A percentile compares a stretch with the other conserved stretches of the same genome.
Conservation (phyloP, 2,797 vertebrate genomes). For the Crax fasciolata region DNA sequence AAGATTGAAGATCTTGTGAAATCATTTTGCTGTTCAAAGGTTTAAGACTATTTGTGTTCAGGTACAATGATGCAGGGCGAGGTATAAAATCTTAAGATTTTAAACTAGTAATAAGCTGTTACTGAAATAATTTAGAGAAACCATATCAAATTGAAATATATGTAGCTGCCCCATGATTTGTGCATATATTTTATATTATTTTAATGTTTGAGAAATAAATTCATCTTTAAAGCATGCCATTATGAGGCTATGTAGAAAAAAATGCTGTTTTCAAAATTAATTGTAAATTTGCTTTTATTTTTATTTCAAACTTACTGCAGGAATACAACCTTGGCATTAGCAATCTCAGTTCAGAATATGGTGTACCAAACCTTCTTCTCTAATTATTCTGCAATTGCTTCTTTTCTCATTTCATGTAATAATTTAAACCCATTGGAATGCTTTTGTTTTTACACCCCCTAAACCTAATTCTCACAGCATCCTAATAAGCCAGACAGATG, state of each 20-base stretch:
- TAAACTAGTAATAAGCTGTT: background rate
- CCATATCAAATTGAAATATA: background rate
- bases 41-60: background rate
- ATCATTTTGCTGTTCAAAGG: background rate
- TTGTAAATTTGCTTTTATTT: background rate
- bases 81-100: background rate
- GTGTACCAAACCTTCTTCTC: background rate
- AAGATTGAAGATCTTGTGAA: background rate
- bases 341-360: background rate
- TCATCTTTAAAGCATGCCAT: background rate
- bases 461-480: constrained; percentile 72
- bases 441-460: constrained; percentile 31
- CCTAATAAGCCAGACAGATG: constrained; percentile 48
- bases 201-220: background rate
- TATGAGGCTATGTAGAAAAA: background rate
- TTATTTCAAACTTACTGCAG: background rate
- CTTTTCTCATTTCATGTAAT: background rate
- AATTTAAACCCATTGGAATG: constrained; percentile 12
- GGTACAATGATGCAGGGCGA: background rate
- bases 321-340: background rate
- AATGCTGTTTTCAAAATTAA: background rate
- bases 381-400: background rate
- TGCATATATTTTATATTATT: background rate
- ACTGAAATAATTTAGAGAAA: background rate
- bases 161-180: background rate